Evolutionary conservation across 2,888 invertebrate species (phyloP), one percentile per base, ranked within the genome.

Genomic region (Melangyna quadrimaculata): DNA sequence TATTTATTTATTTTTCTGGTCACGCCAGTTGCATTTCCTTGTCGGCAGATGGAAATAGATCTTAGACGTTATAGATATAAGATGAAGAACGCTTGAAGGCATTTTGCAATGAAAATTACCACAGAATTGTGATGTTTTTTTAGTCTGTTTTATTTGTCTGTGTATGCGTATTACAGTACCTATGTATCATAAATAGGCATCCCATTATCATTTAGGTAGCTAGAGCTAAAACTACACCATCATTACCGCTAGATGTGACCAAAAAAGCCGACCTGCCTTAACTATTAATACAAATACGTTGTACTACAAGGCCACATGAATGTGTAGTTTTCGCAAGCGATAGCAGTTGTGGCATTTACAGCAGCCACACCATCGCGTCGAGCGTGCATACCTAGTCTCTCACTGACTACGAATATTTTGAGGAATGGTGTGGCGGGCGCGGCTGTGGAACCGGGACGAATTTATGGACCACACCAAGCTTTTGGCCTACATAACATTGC

Each of bases 181-280:
- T 57, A 59, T 45, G n/a, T n/a, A n/a, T n/a, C n/a, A n/a, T n/a
- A n/a, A 14, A 32, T 40, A 73, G 17, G 69, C 32, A 78, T 48
- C 61, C 63, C 65, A 83, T 83, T 78, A 78, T 83, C 70, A 78
- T 83, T 65, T n/a, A n/a, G n/a, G n/a, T n/a, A n/a, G n/a, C n/a
- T n/a, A n/a, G n/a, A n/a, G n/a, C n/a, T n/a, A n/a, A n/a, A n/a
- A 70, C 70, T 35, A 48, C 55, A 55, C 69, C 65, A 78, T 78
- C 70, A 78, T 74, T 65, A 70, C 73, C 63, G 55, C 73, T 78
- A 57, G 73, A 78, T 82, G 69, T 45, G 83, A 83, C 73, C 78
- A 27, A 63, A 78, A 82, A 73, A 57, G 10, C 55, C 45, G 48
- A 73, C 67, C 72, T 55, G 63, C 73, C 70, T 55, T 43, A 57